A percentile compares a stretch with the other conserved stretches of the same genome.
Conservation (phyloP, 2,888 invertebrate genomes). For the Dynastes tityus region DNA sequence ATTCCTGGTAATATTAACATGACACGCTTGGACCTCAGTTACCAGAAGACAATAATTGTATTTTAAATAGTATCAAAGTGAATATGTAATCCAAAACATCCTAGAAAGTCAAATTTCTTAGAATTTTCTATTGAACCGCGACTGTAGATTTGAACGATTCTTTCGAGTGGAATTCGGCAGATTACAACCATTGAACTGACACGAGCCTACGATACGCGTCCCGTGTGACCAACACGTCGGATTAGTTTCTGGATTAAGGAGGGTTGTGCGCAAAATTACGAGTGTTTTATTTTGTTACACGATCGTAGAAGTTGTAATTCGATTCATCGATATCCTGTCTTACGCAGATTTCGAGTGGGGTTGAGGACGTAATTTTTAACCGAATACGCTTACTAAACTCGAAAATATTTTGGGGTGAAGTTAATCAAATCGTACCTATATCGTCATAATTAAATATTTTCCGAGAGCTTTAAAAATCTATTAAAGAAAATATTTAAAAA, state of each 20-base stretch:
- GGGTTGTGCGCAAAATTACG: slow-evolving; percentile 36
- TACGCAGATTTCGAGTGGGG: slow-evolving; percentile 7
- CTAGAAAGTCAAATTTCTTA: neutral
- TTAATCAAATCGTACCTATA: too few relatives aligned
- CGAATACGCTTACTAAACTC: neutral
- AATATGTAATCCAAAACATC: too few relatives aligned
- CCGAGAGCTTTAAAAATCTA: too few relatives aligned
- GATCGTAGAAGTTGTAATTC: slow-evolving; percentile 37
- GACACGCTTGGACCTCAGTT: too few relatives aligned
- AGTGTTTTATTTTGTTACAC: slow-evolving; percentile 30
- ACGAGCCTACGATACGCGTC: slow-evolving; percentile 53
- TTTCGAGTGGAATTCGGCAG: slow-evolving; percentile 56
- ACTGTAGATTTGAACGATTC: slow-evolving; percentile 30
- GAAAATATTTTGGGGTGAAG: neutral
- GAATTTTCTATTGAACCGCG: neutral
- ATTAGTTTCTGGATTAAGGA: slow-evolving; percentile 33
- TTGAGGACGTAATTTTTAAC: neutral
- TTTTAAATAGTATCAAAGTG: too few relatives aligned
- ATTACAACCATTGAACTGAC: slow-evolving; percentile 54
- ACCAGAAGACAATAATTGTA: too few relatives aligned
- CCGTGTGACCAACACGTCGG: slow-evolving; percentile 52
- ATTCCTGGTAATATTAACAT: too few relatives aligned
- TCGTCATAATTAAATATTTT: too few relatives aligned
- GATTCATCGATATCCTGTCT: slow-evolving; percentile 26
- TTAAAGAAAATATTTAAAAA: too few relatives aligned